Percentiles rank a stretch among this genome's conserved stretches.
phyloP scores from a whole-genome alignment of 2,888 invertebrate genomes.

The Cloeon dipterum region DNA sequence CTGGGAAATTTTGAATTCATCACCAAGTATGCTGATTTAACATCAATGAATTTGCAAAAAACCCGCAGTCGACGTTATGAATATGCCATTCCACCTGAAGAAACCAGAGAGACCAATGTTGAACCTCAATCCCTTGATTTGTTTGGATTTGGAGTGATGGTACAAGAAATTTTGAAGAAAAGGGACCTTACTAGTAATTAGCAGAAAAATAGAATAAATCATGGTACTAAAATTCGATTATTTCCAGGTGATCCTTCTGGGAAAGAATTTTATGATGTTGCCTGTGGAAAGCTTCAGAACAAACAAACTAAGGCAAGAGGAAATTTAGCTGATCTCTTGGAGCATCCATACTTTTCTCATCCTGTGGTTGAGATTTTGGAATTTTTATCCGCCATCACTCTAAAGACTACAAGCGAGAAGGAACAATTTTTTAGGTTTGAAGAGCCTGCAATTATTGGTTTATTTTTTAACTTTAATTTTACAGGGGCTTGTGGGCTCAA shows the following conservation, averaged over 20 bases:
- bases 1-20: conserved; percentile 66
- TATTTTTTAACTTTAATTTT: too few relatives aligned
- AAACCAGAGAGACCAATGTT: conserved; percentile 26
- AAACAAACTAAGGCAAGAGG: too few relatives aligned
- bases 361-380: conserved; percentile 65
- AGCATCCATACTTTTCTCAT: conserved; percentile 61
- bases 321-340: conserved; percentile 32
- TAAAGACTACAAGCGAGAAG: conserved; percentile 56
- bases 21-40: conserved; percentile 27
- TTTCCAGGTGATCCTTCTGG: conserved; percentile 40
- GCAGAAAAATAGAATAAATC: neutral
- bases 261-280: conserved; percentile 41
- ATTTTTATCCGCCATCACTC: conserved; percentile 57
- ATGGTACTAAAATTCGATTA: neutral
- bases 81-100: conserved; percentile 45
- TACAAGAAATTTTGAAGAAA: conserved; percentile 37
- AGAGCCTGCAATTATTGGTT: too few relatives aligned
- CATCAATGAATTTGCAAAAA: conserved; percentile 37
- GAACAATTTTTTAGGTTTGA: conserved; percentile 48
- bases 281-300: conserved; percentile 42
- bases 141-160: conserved; percentile 52
- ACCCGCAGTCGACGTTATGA: conserved; percentile 40
- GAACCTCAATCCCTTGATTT: conserved; percentile 35
- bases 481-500: conserved; percentile 35
- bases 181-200: neutral